Base-by-base conservation (phyloP, 1,140 invertebrate species). In the Oncopeltus fasciatus region DNA sequence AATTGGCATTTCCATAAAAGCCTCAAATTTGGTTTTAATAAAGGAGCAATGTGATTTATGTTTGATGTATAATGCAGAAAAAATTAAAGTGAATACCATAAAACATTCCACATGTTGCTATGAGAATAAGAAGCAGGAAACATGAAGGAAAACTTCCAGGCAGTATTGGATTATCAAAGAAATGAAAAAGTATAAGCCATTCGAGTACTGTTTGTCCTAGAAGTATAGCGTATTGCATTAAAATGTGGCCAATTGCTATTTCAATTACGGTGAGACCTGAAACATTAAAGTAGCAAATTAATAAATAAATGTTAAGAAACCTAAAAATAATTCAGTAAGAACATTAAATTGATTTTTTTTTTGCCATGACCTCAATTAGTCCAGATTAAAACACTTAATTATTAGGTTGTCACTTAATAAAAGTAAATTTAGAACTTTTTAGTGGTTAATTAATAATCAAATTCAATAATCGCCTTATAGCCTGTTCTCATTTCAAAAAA, bases 181-280 rank as follows among this genome's bases (percentile, higher is more conserved):
- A 61, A 0, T 68, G 64, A 43, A 68, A 70, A 4, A 70, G 59
- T n/a, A 70, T 67, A 20, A 70, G 47, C 65, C 70, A 67, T 67
- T 70, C 69, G 91, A 93, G 73, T 91, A 76, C 71, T 0, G 88
- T 85, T 74, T 96, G 93, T 0, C 88, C 80, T 1, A 83, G 70
- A 84, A 96, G 87, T 3, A 95, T 84, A 0, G 87, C 72, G 71
- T 94, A 88, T 71, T 96, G 91, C 0, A 91, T 88, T 3, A 87
- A 74, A 0, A 93, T 83, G 73, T 92, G 90, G 12, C 84, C 85
- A 27, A 90, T 80, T 24, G 93, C 77, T 26, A 92, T 81, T 74
- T 93, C 89, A 1, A 83, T 81, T 0, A 91, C 85, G 0, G 85
- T 84, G 0, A 95, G 90, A 67, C 69, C 49, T 53, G 26, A 26